These are phyloP conservation scores for Drosophila buzzatii DNA, from an alignment of 2,888 invertebrate species.

Conservation along the genomic window DNA sequence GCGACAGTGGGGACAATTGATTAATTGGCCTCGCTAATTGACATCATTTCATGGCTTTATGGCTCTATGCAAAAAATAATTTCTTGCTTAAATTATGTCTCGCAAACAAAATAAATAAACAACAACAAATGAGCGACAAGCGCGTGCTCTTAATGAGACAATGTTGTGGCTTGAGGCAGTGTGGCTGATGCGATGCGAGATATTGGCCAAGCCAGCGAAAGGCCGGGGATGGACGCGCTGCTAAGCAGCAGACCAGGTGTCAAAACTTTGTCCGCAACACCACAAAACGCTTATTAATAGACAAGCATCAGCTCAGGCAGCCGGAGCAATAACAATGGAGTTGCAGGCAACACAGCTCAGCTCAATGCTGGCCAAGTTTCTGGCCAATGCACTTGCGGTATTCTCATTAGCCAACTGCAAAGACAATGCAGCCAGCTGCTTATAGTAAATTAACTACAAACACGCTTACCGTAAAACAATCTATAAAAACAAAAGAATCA, in stretches of 20 bases:
- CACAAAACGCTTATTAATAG: slow-evolving; percentile 25
- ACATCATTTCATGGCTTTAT: slow-evolving; percentile 37
- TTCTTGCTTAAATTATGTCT: slow-evolving; percentile 21
- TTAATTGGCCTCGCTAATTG: slow-evolving; percentile 47
- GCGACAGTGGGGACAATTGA: slow-evolving; percentile 36
- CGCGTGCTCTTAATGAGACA: slow-evolving; percentile 13
- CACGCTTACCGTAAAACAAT: neutral
- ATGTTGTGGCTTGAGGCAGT: neutral
- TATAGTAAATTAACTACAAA: neutral
- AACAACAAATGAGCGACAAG: neutral
- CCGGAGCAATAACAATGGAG: slow-evolving; percentile 4
- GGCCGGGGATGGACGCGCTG: slow-evolving; percentile 4
- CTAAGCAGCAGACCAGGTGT: slow-evolving; percentile 44
- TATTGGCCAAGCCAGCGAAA: slow-evolving; percentile 12
- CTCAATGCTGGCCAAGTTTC: slow-evolving; percentile 13
- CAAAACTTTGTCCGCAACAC: slow-evolving; percentile 43
- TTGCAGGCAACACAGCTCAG: neutral
- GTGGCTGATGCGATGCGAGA: neutral
- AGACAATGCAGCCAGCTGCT: slow-evolving; percentile 5
- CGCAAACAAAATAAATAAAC: slow-evolving; percentile 4
- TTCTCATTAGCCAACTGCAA: slow-evolving; percentile 21
- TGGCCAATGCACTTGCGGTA: slow-evolving; percentile 5
- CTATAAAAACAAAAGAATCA: neutral
- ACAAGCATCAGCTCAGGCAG: slow-evolving; percentile 8
- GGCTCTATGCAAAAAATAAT: slow-evolving; percentile 12